phyloP scores from a whole-genome alignment of 64 coral and sea anemone species.

The Stichodactyla mertensii region DNA sequence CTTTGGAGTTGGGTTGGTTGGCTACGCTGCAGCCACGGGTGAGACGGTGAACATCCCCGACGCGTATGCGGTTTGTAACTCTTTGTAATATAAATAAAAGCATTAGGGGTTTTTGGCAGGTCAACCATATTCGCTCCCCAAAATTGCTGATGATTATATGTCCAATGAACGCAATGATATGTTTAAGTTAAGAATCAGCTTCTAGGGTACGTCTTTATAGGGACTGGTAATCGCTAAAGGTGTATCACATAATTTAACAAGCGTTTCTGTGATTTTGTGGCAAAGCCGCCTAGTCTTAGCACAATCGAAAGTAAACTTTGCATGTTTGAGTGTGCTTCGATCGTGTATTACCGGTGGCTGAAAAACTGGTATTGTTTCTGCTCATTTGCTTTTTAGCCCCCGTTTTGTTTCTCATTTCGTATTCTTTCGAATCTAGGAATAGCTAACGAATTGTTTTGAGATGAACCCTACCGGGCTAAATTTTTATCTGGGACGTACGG shows the following conservation, averaged over 20 bases:
- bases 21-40: constrained; percentile 92
- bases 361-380: constrained; percentile 4
- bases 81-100: constrained; percentile 89
- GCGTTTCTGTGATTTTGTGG: constrained; percentile 15
- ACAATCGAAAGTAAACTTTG: constrained; percentile 12
- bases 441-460: not conserved
- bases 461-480: not conserved
- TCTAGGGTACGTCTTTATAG: constrained; percentile 14
- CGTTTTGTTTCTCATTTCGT: not conserved
- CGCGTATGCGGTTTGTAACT: constrained; percentile 98
- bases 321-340: not conserved
- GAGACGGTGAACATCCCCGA: constrained; percentile 98
- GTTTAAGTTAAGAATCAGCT: constrained; percentile 12
- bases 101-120: constrained; percentile 73
- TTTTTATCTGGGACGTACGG: constrained; percentile 7
- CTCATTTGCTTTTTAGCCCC: not conserved
- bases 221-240: constrained; percentile 8
- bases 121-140: constrained; percentile 49
- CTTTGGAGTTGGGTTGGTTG: constrained; percentile 89
- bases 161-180: constrained; percentile 30
- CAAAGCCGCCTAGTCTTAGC: constrained; percentile 14
- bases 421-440: not conserved
- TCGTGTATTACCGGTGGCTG: not conserved
- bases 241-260: not conserved
- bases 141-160: constrained; percentile 37